These are phyloP conservation scores for Takifugu rubripes DNA, from an alignment of 2,797 vertebrate species.

Conservation along the genomic window DNA sequence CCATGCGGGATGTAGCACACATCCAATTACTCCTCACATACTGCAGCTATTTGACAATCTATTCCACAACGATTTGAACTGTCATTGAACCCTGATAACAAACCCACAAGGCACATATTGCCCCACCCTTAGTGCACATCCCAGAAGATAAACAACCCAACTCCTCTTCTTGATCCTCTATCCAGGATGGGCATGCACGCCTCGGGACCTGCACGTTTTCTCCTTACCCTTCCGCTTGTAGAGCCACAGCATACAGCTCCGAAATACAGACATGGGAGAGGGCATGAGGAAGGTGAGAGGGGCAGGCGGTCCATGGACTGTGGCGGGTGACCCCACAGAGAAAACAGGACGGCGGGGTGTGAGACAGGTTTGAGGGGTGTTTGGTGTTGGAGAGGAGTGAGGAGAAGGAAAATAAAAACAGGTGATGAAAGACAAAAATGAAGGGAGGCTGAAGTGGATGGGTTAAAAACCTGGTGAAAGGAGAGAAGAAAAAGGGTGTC, in stretches of 20 bases:
- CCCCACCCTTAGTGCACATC: constrained; percentile 43
- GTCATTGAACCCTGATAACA: constrained; percentile 28
- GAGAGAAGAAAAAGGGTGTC: constrained; percentile 45
- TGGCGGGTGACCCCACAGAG: constrained; percentile 52
- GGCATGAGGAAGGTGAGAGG: constrained; percentile 85
- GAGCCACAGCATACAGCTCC: constrained; percentile 99
- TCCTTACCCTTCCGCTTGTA: constrained; percentile 98
- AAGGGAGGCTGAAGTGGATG: constrained; percentile 79
- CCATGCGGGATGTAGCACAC: not conserved
- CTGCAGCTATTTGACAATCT: not conserved
- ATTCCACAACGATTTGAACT: not conserved
- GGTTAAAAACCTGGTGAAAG: constrained; percentile 80
- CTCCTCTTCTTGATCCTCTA: constrained; percentile 29
- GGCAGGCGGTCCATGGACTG: constrained; percentile 65
- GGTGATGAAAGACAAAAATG: constrained; percentile 68
- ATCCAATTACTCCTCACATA: not conserved
- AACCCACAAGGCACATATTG: constrained; percentile 14
- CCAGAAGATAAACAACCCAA: constrained; percentile 50
- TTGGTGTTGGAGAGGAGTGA: constrained; percentile 42
- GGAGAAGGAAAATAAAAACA: constrained; percentile 66
- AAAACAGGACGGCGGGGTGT: constrained; percentile 25
- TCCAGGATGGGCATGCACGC: constrained; percentile 51
- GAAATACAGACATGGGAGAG: constrained; percentile 97
- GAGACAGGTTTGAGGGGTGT: constrained; percentile 31
- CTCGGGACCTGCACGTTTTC: constrained; percentile 54